Evolutionary conservation across 2,797 vertebrate genomes (phyloP).

Genomic region (Thalassophryne amazonica): DNA sequence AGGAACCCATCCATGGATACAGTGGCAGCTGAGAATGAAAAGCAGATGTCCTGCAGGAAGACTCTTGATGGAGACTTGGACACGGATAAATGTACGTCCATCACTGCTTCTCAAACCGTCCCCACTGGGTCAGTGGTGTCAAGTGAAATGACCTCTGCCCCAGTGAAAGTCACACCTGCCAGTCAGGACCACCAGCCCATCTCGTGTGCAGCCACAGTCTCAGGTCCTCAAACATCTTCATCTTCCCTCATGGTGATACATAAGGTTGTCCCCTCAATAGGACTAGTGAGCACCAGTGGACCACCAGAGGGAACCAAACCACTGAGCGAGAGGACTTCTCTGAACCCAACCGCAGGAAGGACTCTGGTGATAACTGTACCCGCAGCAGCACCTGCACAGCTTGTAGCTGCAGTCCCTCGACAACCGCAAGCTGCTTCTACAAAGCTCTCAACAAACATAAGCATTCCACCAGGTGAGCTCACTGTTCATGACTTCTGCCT

Average conservation of each 20-base stretch:
- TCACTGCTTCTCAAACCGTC: neutral
- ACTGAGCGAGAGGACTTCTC: slow-evolving; percentile 27
- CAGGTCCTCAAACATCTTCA: slow-evolving; percentile 1
- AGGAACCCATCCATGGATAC: too few relatives aligned
- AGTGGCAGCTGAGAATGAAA: too few relatives aligned
- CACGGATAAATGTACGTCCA: neutral
- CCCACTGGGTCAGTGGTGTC: neutral
- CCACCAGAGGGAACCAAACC: slow-evolving; percentile 24
- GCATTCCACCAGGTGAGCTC: slow-evolving; percentile 72
- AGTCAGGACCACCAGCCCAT: neutral
- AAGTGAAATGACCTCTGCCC: neutral
- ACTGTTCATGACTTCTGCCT: rapidly evolving
- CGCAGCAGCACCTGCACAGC: slow-evolving; percentile 44
- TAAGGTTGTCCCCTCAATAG: slow-evolving; percentile 10
- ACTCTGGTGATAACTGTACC: slow-evolving; percentile 66
- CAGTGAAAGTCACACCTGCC: neutral
- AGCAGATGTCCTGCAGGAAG: neutral
- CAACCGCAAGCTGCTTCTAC: slow-evolving; percentile 42
- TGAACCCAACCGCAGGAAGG: slow-evolving; percentile 37
- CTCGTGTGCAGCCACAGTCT: neutral
- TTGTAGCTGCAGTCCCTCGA: slow-evolving; percentile 32
- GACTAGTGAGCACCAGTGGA: neutral
- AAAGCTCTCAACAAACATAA: slow-evolving; percentile 72
- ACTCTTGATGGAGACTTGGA: neutral
- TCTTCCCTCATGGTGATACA: slow-evolving; percentile 36